Evolutionary conservation across 2,888 invertebrate genomes (phyloP).

Genomic region (Gandaritis pyraliata): DNA sequence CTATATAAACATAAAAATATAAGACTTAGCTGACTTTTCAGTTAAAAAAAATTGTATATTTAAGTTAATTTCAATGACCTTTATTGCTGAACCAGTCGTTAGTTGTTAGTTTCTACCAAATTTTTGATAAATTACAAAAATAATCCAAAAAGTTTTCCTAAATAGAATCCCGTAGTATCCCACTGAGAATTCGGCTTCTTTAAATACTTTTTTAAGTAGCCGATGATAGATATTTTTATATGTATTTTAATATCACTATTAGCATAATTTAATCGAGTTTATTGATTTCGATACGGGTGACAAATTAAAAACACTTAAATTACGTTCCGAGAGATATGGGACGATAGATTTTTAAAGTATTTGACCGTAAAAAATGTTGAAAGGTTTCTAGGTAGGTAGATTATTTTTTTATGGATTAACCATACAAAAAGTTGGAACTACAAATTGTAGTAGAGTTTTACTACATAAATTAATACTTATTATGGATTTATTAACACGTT

Average conservation of each 20-base stretch:
- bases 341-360: slow-evolving; percentile 5
- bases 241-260: slow-evolving; percentile 47
- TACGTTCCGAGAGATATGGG: slow-evolving; percentile 17
- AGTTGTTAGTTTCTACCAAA: no score
- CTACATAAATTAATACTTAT: no score
- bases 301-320: slow-evolving; percentile 67
- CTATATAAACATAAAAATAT: no score
- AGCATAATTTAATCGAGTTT: slow-evolving; percentile 57
- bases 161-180: slow-evolving; percentile 30
- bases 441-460: no score
- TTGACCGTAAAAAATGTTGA: not conserved
- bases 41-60: no score
- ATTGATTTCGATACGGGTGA: slow-evolving; percentile 69
- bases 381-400: not conserved
- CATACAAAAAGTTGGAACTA: no score
- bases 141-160: not conserved
- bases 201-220: slow-evolving; percentile 45
- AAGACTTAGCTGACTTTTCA: no score
- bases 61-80: no score
- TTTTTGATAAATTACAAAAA: not conserved
- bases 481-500: no score
- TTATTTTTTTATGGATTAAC: not conserved
- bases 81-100: no score
- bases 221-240: slow-evolving; percentile 45
- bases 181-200: slow-evolving; percentile 45